Evolutionary conservation across 2,888 invertebrate species (phyloP), one percentile per base, ranked within the genome.

Genomic region (Notocelia uddmanniana): DNA sequence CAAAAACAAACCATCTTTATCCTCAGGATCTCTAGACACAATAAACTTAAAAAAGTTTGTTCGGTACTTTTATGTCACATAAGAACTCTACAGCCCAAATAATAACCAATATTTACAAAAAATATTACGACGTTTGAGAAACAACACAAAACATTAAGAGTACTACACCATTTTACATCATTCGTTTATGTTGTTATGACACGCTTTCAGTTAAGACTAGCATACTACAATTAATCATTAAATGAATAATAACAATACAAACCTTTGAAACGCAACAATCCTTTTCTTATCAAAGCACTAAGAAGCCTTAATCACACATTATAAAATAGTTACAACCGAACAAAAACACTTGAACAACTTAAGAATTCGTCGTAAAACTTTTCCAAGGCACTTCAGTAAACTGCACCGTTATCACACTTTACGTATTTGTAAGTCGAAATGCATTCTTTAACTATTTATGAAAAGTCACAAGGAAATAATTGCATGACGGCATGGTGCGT

Each of bases 361-460:
- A 77, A 77, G 83, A 85, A 83, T 85, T 85, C 76, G 79, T 81
- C 81, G 85, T 86, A 88, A 90, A 89, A 88, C 89, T 89, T 87
- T 85, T 78, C 76, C 77, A 85, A 86, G 83, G 85, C 86, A 89
- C 86, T 80, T 77, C 76, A 74, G 77, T 76, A 75, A 71, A 79
- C 76, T 79, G 81, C 83, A 72, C 67, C 18, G 59, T 77, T 78
- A 81, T 79, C 81, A 81, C 81, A 78, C 76, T 76, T 76, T 74
- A 73, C 48, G 26, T 62, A 62, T 41, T 62, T 72, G 67, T 68
- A 72, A 62, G 62, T 68, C 72, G 62, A 62, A 68, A 68, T 68
- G 55, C 62, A 72, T 68, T 50, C 37, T 72, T 57, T 21, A 68
- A 55, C 19, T 55, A 57, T 50, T 34, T 45, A 50, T 57, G 50